Percentiles rank a stretch among this genome's conserved stretches.
Conservation (phyloP, 2,888 invertebrate genomes). For the Brachypalpus laphriformis region DNA sequence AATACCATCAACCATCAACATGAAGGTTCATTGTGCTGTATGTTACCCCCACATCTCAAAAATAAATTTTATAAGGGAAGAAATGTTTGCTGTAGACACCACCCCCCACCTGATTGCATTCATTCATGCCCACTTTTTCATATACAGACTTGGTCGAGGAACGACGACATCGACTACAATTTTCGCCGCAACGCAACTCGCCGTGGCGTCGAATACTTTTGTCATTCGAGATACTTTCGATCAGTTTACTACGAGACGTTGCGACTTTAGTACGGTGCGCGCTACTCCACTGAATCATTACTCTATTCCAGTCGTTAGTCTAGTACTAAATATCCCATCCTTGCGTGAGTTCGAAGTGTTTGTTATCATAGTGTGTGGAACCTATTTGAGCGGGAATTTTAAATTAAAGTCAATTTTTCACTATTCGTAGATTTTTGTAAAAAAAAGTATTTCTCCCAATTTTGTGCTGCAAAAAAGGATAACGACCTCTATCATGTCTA, state of each 20-base stretch:
- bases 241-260: slow-evolving; percentile 72
- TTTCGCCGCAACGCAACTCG: slow-evolving; percentile 65
- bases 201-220: slow-evolving; percentile 35
- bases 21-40: slow-evolving; percentile 40
- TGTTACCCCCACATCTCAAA: neutral
- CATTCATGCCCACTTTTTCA: slow-evolving; percentile 34
- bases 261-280: slow-evolving; percentile 51
- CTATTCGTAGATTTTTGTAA: neutral
- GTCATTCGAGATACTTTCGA: slow-evolving; percentile 67
- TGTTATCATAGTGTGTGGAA: slow-evolving; percentile 1
- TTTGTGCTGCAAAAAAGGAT: slow-evolving; percentile 43
- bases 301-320: slow-evolving; percentile 14
- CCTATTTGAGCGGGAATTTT: slow-evolving; percentile 27
- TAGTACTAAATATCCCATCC: neutral
- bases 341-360: slow-evolving; percentile 12
- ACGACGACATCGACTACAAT: slow-evolving; percentile 15
- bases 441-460: slow-evolving; percentile 9
- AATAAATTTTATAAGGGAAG: slow-evolving; percentile 31
- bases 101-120: slow-evolving; percentile 29
- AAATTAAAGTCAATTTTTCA: slow-evolving; percentile 25
- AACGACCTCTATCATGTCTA: slow-evolving; percentile 49
- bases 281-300: neutral
- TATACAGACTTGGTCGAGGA: slow-evolving; percentile 9
- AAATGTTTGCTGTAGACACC: slow-evolving; percentile 49
- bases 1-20: slow-evolving; percentile 10